Base-by-base conservation (phyloP, 1,140 invertebrate genomes). In the Zaprionus ornatus region DNA sequence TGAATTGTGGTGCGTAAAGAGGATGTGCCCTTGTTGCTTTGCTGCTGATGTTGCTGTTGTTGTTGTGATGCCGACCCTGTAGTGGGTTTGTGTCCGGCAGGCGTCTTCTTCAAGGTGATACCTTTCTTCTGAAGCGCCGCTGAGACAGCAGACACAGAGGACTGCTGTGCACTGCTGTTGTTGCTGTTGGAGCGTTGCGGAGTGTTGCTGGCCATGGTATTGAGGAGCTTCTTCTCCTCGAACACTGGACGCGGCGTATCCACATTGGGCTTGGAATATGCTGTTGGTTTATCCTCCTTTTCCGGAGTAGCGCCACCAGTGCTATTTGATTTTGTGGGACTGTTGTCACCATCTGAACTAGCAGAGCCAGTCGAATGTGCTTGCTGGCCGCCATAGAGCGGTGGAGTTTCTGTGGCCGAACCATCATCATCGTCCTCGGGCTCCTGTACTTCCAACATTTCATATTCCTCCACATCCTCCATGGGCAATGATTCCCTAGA, bases 391-490 rank as follows among this genome's bases (percentile, higher is more conserved):
- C 70, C 77, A 25, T 71, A 82, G 10, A 62, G 59, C 7, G 40
- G 66, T 12, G 52, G 50, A 5, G 50, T 65, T 13, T 50, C 40
- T 3, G 48, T 40, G 45, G 23, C 42, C 4, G 66, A 64, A 13
- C 50, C 29, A 10, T 90, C 77, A 4, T 92, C 91, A 1, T 90
- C 90, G 6, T 92, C 90, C 27, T 92, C 91, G 6, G 65, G 84
- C 54, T 91, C 88, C 42, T 88, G 91, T 4, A 92, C 91, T 19
- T 92, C 91, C 19, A 92, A 52, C 86, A 92, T 91, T 61, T 92
- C 91, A 21, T 79, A 92, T 55, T 92, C 91, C 54, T 92, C 91
- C 10, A 88, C 84, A 25, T 92, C 90, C 29, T 92, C 91, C 79
- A 91, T 77, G 17, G 85, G 66, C 27, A 69, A 54, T 56, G 66